Conservation (phyloP, 2,113 vertebrate genomes). For the Dolichallabes microphthalmus region DNA sequence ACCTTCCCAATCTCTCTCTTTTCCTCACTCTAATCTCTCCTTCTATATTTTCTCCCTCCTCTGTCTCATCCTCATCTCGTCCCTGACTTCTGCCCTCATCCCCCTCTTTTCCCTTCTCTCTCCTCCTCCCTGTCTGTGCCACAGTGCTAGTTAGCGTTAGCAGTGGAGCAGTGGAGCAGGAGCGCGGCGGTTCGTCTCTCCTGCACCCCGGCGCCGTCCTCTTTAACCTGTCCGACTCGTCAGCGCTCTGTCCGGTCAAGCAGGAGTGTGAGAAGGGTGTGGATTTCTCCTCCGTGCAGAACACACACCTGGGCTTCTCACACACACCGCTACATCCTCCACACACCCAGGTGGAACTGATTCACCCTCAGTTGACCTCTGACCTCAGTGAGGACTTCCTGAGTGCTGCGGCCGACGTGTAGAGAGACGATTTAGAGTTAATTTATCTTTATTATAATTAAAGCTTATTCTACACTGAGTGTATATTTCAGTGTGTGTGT, state of each 20-base stretch:
- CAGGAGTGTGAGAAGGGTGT: slow-evolving; percentile 76
- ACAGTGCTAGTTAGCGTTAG: slow-evolving; percentile 79
- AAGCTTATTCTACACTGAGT: neutral
- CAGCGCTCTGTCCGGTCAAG: slow-evolving; percentile 78
- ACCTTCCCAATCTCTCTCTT: neutral
- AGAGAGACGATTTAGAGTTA: neutral
- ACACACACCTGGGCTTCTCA: slow-evolving; percentile 76
- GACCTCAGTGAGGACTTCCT: slow-evolving; percentile 37
- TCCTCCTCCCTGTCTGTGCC: slow-evolving; percentile 56
- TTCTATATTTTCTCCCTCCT: neutral
- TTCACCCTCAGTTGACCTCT: slow-evolving; percentile 73
- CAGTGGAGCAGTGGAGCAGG: slow-evolving; percentile 59
- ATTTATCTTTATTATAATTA: neutral
- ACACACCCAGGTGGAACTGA: slow-evolving; percentile 71
- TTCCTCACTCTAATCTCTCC: neutral
- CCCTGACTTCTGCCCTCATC: neutral
- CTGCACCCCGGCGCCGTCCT: slow-evolving; percentile 83
- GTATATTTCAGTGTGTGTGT: neutral
- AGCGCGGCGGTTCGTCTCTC: slow-evolving; percentile 57
- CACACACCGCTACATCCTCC: slow-evolving; percentile 50
- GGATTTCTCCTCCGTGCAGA: slow-evolving; percentile 78
- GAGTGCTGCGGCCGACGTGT: slow-evolving; percentile 19
- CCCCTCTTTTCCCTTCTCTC: too few relatives aligned
- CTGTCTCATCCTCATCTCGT: neutral
- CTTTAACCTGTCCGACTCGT: slow-evolving; percentile 75